Conservation (phyloP, 2,888 invertebrate species). For the Synergus itoensis region DNA sequence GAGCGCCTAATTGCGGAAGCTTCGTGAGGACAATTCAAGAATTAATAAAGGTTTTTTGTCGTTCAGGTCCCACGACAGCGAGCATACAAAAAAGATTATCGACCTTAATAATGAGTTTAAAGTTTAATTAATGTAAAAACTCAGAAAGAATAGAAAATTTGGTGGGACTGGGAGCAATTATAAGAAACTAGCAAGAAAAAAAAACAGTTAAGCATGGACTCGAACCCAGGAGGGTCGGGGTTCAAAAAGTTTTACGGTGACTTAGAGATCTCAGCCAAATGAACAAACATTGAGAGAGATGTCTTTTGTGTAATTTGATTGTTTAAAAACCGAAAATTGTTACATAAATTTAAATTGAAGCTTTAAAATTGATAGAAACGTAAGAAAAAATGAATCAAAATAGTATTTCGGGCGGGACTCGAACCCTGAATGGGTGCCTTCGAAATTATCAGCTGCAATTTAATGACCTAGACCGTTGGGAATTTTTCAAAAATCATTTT, state of each 20-base stretch:
- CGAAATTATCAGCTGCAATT: too few relatives aligned
- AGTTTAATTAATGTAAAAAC: neutral
- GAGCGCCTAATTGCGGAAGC: constrained; percentile 42
- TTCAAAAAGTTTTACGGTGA: too few relatives aligned
- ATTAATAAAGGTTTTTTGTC: constrained; percentile 36
- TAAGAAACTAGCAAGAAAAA: neutral
- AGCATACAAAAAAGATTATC: constrained; percentile 23
- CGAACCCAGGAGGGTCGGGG: neutral
- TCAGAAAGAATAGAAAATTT: neutral
- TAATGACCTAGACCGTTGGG: neutral
- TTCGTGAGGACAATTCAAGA: constrained; percentile 40
- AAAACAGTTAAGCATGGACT: neutral
- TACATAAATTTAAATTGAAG: too few relatives aligned
- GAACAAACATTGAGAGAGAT: too few relatives aligned
- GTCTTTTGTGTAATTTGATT: too few relatives aligned
- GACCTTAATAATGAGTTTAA: neutral
- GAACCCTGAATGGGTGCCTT: neutral
- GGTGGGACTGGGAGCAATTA: neutral
- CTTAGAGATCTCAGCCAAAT: too few relatives aligned
- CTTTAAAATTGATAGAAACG: too few relatives aligned
- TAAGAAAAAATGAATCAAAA: neutral
- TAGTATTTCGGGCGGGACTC: neutral
- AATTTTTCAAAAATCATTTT: too few relatives aligned
- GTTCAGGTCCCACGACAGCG: constrained; percentile 20
- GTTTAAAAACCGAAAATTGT: too few relatives aligned